These are phyloP conservation scores for Spodoptera frugiperda DNA, from an alignment of 1,140 invertebrate species.

Conservation along the genomic window DNA sequence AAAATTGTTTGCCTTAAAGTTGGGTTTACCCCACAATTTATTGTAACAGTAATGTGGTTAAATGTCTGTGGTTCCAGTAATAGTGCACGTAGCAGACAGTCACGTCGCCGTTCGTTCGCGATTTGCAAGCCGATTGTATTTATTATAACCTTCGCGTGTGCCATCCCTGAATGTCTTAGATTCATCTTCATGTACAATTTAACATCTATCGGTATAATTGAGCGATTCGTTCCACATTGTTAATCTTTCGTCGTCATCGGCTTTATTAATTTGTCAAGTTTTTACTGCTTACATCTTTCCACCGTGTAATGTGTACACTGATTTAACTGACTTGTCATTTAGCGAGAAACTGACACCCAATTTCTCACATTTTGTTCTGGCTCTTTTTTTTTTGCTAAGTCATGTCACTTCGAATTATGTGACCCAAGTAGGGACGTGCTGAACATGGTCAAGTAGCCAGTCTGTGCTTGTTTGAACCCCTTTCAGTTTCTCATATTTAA, in stretches of 20 bases:
- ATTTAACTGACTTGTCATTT: not conserved
- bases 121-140: constrained; percentile 59
- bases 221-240: constrained; percentile 15
- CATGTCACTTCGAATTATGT: not conserved
- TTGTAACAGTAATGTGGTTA: constrained; percentile 40
- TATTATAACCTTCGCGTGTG: constrained; percentile 54
- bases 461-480: constrained; percentile 8
- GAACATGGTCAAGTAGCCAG: constrained; percentile 5
- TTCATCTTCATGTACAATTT: constrained; percentile 29
- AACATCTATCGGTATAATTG: constrained; percentile 5
- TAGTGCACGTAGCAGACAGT: constrained; percentile 51
- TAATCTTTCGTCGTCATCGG: constrained; percentile 23
- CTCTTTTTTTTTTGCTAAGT: not conserved
- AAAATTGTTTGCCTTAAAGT: not conserved
- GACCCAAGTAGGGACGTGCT: not conserved
- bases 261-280: constrained; percentile 22
- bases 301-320: not conserved
- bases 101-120: constrained; percentile 53
- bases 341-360: not conserved
- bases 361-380: not conserved
- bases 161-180: constrained; percentile 34
- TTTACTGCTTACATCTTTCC: not conserved
- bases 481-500: constrained; percentile 24
- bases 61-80: constrained; percentile 47
- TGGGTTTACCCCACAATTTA: constrained; percentile 11